Conservation (phyloP, 2,113 vertebrate species). For the Hippocampus barbouri region DNA sequence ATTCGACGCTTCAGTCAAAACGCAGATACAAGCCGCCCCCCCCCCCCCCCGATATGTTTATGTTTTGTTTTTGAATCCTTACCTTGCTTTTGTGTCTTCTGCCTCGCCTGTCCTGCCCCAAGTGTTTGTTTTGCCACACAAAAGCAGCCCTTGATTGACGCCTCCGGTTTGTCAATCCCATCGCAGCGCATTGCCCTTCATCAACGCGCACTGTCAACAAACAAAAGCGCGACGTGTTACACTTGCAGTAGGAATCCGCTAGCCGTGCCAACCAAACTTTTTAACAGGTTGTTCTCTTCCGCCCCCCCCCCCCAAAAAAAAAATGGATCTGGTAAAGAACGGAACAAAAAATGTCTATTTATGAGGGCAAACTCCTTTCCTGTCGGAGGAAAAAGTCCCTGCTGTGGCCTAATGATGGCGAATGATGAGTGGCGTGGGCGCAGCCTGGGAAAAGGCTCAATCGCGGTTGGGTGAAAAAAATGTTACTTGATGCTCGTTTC, state of each 20-base stretch:
- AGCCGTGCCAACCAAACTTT: constrained; percentile 18
- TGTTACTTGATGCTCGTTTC: constrained; percentile 37
- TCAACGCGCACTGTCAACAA: constrained; percentile 44
- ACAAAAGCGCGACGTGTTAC: constrained; percentile 51
- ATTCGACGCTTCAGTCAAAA: background rate
- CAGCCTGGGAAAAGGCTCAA: constrained; percentile 34
- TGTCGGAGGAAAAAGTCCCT: constrained; percentile 12
- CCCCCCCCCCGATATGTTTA: constrained; percentile 6
- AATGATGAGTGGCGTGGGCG: constrained; percentile 38
- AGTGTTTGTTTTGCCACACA: constrained; percentile 56
- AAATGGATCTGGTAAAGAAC: background rate
- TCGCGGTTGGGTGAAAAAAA: constrained; percentile 47
- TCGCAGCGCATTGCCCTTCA: constrained; percentile 43
- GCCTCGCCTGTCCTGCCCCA: constrained; percentile 29
- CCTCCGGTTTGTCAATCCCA: constrained; percentile 51
- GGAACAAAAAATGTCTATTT: constrained; percentile 34
- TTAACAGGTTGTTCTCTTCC: constrained; percentile 10
- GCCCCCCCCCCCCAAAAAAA: background rate
- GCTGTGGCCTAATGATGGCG: constrained; percentile 33
- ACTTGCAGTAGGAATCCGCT: constrained; percentile 33
- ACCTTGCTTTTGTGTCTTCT: constrained; percentile 29
- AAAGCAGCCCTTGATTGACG: constrained; percentile 50
- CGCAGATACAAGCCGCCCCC: background rate
- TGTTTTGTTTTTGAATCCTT: background rate
- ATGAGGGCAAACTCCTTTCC: constrained; percentile 27